Evolutionary conservation across 2,797 vertebrate species (phyloP).

Genomic region (Falco peregrinus): DNA sequence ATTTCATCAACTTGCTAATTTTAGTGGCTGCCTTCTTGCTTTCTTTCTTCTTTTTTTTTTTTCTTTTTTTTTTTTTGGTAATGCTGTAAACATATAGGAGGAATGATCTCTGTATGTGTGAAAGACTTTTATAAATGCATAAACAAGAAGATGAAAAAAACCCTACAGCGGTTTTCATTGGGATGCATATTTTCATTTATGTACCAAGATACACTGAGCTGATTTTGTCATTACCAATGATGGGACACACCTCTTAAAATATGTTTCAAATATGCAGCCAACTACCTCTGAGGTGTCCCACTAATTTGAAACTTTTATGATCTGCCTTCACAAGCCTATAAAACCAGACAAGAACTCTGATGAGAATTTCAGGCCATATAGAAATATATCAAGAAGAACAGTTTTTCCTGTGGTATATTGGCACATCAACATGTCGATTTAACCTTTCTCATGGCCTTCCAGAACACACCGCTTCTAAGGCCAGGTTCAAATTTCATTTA

Average conservation of each 20-base stretch:
- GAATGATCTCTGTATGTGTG: neutral
- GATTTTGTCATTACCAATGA: constrained; percentile 37
- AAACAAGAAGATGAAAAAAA: neutral
- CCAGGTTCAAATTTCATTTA: neutral
- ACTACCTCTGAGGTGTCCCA: neutral
- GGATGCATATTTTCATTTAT: neutral
- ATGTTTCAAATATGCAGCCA: constrained; percentile 7
- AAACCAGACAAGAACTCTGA: constrained; percentile 18
- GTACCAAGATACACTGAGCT: neutral
- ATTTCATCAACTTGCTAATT: constrained; percentile 8
- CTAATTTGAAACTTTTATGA: constrained; percentile 35
- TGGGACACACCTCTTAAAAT: neutral
- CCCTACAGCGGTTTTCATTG: neutral
- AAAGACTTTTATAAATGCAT: neutral
- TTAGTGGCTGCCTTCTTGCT: neutral
- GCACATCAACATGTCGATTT: neutral
- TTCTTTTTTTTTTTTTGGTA: too few species aligned
- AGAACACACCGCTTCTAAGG: neutral
- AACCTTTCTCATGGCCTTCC: constrained; percentile 2
- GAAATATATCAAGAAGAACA: neutral
- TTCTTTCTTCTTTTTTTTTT: fast-evolving
- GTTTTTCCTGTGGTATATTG: neutral
- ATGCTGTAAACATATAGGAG: neutral
- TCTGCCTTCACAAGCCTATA: constrained; percentile 12
- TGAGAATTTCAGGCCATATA: constrained; percentile 2